Evolutionary conservation across 2,113 vertebrate genomes (phyloP).

Genomic region (Cisticola juncidis): DNA sequence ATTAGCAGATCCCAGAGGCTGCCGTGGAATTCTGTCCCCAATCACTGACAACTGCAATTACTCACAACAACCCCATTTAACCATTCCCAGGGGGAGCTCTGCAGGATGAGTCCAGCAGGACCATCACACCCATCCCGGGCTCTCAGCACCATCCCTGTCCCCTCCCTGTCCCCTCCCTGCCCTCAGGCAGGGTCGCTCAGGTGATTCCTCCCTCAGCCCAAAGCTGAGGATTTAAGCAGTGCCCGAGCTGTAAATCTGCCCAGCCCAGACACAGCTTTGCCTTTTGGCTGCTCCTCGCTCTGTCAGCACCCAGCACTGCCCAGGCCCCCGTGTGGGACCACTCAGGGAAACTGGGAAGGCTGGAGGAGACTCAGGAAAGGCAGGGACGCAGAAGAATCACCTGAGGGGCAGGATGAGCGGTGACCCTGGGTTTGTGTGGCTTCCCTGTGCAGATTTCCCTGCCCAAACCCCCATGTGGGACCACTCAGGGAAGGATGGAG

Average conservation of each 20-base stretch:
- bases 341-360: neutral
- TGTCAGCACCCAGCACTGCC: neutral
- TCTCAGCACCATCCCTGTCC: neutral
- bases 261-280: neutral
- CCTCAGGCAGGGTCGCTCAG: neutral
- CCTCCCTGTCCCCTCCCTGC: fast-evolving
- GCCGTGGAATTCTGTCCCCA: neutral
- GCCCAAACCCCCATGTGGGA: fast-evolving
- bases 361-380: neutral
- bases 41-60: neutral
- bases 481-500: neutral
- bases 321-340: fast-evolving
- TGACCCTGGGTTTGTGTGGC: neutral
- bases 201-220: neutral
- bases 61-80: neutral
- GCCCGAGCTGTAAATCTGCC: neutral
- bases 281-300: neutral
- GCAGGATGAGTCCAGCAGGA: neutral
- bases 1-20: neutral
- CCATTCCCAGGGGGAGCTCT: neutral
- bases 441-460: neutral
- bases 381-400: neutral
- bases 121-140: neutral
- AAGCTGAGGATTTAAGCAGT: neutral
- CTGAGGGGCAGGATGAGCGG: neutral